Evolutionary conservation across 2,113 vertebrate species (phyloP), one percentile per base, ranked within the genome.

Genomic region (Lamprotornis superbus): DNA sequence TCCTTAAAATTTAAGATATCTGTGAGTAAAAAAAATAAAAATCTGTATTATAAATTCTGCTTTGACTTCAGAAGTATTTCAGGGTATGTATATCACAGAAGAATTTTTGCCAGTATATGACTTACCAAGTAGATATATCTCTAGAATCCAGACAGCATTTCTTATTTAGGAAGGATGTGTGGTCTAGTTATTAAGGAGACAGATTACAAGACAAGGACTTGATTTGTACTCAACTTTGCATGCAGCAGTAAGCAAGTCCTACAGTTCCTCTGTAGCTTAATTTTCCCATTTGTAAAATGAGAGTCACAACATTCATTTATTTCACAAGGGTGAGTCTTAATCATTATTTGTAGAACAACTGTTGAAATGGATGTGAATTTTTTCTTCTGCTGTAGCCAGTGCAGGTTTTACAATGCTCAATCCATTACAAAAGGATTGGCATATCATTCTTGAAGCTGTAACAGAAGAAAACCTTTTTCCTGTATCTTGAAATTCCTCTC

Each of bases 191-290:
- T 69, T 85, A 85, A 85, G 8, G 31, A 68, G 21, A 61, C 16
- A 73, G 16, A 76, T 79, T 93, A 69, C 0, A 2, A 87, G 25
- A 39, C 23, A 64, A 71, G 31, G 20, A 22, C 25, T 53, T 92
- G 31, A 20, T 92, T 86, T 92, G 25, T 55, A 30, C 67, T 85
- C 49, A 85, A 15, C 37, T 65, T 95, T 90, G 18, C 63, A 73
- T 24, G 67, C 46, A 92, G 61, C 81, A 84, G 37, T 57, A 83
- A 88, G 55, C n/a, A 95, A 94, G 92, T 90, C 63, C 70, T 57
- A 9, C 20, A 57, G 63, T 31, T 85, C 78, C 53, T 93, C n/a
- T 65, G 40, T 33, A 46, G 28, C 35, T 94, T 61, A 80, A 28
- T 73, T 79, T 84, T 82, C 30, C 33, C 5, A 6, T 53, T 44